A percentile compares a stretch with the other conserved stretches of the same genome.
phyloP scores from a whole-genome alignment of 2,113 vertebrate genomes.

The Fulica atra region DNA sequence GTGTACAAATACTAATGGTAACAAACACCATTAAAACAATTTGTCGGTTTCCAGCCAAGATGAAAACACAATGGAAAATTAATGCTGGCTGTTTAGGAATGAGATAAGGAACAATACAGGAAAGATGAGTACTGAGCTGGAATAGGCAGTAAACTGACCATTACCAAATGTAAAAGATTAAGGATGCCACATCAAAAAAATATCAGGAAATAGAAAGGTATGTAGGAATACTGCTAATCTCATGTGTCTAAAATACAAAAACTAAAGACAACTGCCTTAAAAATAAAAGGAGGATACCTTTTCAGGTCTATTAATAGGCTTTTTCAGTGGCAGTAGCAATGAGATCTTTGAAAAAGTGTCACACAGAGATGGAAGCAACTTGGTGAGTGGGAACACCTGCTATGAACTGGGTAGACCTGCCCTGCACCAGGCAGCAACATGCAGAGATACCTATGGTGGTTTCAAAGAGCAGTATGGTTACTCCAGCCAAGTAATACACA shows the following conservation, averaged over 20 bases:
- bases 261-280: not conserved
- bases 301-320: not conserved
- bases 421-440: not conserved
- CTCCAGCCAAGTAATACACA: not conserved
- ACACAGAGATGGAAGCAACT: not conserved
- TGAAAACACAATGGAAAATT: not conserved
- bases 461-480: not conserved
- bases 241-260: not conserved
- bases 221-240: not conserved
- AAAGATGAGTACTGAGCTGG: not conserved
- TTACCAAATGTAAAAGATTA: not conserved
- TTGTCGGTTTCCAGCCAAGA: not conserved
- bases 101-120: not conserved
- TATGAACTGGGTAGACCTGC: not conserved
- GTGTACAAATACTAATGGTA: not conserved
- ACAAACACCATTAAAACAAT: not conserved
- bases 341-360: not conserved
- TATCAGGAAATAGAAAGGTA: not conserved
- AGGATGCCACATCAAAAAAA: not conserved
- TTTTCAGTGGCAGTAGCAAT: not conserved
- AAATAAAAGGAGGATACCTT: not conserved
- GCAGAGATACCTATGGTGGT: not conserved
- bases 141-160: not conserved
- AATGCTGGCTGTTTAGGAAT: not conserved
- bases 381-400: not conserved